Evolutionary conservation across 2,888 invertebrate genomes (phyloP), one percentile per base, ranked within the genome.

Genomic region (Sinelater perroti): DNA sequence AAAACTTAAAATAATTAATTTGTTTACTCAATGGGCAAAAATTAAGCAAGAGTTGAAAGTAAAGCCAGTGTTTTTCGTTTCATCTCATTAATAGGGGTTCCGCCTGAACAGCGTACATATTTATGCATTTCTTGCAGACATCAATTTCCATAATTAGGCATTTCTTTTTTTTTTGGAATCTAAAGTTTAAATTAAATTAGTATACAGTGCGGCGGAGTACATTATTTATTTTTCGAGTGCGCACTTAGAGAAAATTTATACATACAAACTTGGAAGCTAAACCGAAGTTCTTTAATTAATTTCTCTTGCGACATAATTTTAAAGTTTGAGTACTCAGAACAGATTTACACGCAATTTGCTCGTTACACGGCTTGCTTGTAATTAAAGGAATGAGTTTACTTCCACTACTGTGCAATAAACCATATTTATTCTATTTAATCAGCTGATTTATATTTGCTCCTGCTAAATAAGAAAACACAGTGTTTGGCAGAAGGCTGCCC

Each of bases 301-400:
- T 67, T 67, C 65, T 54, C 60, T 62, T 60, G 67, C 65, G 64
- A 65, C 63, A 65, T 67, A 67, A 67, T 65, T 67, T 65, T 65
- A 61, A 67, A 65, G 60, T 65, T 67, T 62, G 56, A 59, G 60
- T 60, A 60, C 62, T 61, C 59, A 54, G 57, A 67, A 63, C 67
- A 67, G 67, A 67, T 67, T 67, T 65, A 65, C 67, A 67, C 65
- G 64, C 67, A 67, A 67, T 67, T 67, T 64, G 62, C 65, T 66
- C 62, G 62, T 63, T 63, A 63, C 62, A 62, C 63, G 57, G 63
- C 63, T 63, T 65, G 61, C 52, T 63, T 61, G 61, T 62, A 64
- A 67, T 66, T 64, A 64, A 62, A 56, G 59, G 47, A 58, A 56
- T 50, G 45, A 31, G 58, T 51, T 61, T 59, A 52, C 60, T 45